These are phyloP conservation scores for Cairina moschata DNA, from an alignment of 2,113 vertebrate genomes.

Conservation along the genomic window DNA sequence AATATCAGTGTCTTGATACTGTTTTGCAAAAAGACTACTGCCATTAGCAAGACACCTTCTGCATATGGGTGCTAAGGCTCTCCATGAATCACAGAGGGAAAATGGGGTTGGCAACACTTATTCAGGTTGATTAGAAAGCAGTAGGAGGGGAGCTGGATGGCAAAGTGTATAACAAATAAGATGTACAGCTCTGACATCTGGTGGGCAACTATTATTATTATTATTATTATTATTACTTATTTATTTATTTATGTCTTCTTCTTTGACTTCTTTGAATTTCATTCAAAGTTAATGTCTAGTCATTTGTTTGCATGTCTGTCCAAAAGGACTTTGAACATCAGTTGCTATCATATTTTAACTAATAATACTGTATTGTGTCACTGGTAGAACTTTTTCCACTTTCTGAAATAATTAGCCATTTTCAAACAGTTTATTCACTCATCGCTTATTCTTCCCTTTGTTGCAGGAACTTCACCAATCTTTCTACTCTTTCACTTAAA, in stretches of 20 bases:
- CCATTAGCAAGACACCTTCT: background rate
- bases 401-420: background rate
- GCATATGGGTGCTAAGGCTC: rapidly evolving
- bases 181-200: rapidly evolving
- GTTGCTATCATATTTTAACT: background rate
- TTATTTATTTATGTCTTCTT: background rate
- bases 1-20: background rate
- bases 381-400: background rate
- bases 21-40: background rate
- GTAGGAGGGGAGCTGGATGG: background rate
- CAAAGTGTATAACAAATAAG: background rate
- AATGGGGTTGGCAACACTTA: background rate
- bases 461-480: background rate
- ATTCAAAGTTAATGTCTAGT: background rate
- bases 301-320: background rate
- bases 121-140: background rate
- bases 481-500: background rate
- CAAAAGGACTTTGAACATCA: background rate
- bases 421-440: background rate
- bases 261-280: background rate
- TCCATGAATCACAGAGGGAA: background rate
- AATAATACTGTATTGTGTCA: background rate
- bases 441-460: background rate
- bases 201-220: background rate
- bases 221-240: too few species aligned